Percentiles rank a stretch among this genome's conserved stretches.
Conservation (phyloP, 2,113 vertebrate genomes). For the Catharus fuscescens region DNA sequence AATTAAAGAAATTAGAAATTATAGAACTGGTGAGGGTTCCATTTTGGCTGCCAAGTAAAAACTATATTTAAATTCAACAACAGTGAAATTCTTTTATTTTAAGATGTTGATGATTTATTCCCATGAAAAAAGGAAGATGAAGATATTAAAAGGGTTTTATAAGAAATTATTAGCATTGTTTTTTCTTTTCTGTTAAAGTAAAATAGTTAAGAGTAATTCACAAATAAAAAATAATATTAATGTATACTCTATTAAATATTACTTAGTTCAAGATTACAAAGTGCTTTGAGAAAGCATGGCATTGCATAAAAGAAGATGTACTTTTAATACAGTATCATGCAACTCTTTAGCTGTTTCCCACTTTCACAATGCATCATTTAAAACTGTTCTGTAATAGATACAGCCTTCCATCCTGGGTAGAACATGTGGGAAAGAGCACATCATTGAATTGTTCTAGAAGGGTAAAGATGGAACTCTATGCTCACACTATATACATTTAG, state of each 20-base stretch:
- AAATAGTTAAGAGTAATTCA: background rate
- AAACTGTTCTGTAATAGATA: background rate
- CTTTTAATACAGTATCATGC: background rate
- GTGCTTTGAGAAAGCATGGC: background rate
- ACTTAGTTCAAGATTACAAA: background rate
- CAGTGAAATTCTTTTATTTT: background rate
- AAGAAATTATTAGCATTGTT: background rate
- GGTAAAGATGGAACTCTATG: background rate
- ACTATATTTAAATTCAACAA: background rate
- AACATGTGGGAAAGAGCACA: background rate
- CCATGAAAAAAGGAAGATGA: background rate
- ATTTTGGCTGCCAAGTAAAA: background rate
- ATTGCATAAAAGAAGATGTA: background rate
- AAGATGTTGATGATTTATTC: background rate
- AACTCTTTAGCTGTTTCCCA: background rate
- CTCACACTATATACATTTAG: background rate
- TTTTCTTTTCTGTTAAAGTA: background rate
- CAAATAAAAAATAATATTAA: background rate
- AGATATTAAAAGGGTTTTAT: background rate
- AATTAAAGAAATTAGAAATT: background rate
- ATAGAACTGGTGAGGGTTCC: background rate
- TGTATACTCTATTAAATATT: background rate
- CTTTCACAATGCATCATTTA: background rate
- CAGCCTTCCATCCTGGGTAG: background rate
- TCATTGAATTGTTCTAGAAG: background rate